phyloP scores from a whole-genome alignment of 2,797 vertebrate species.

The Myotis vivesi region DNA sequence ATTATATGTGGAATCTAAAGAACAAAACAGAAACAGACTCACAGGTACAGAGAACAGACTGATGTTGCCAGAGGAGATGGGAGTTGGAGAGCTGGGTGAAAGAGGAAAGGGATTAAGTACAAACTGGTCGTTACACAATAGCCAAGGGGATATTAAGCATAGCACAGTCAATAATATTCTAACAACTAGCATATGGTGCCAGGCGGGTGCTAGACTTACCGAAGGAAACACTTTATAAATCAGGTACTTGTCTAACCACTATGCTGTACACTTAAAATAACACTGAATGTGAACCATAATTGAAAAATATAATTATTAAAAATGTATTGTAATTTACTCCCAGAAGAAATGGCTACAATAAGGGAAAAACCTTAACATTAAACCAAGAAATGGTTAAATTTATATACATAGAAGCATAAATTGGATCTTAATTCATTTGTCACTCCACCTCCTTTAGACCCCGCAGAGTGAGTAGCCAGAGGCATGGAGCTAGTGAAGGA shows the following conservation, averaged over 20 bases:
- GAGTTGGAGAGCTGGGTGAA: neutral
- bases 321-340: neutral
- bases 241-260: neutral
- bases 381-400: neutral
- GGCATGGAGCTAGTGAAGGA: neutral
- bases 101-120: neutral
- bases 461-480: neutral
- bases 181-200: neutral
- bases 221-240: neutral
- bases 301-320: neutral
- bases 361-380: neutral
- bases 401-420: neutral
- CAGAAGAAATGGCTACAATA: neutral
- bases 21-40: neutral
- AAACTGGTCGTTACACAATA: neutral
- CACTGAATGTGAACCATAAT: neutral
- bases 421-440: neutral
- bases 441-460: neutral
- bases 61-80: neutral
- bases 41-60: neutral
- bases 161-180: neutral
- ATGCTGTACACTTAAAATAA: neutral
- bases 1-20: neutral
- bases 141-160: neutral
- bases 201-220: neutral